Evolutionary conservation across 2,888 invertebrate genomes (phyloP), one percentile per base, ranked within the genome.

Genomic region (Trichopria drosophilae): DNA sequence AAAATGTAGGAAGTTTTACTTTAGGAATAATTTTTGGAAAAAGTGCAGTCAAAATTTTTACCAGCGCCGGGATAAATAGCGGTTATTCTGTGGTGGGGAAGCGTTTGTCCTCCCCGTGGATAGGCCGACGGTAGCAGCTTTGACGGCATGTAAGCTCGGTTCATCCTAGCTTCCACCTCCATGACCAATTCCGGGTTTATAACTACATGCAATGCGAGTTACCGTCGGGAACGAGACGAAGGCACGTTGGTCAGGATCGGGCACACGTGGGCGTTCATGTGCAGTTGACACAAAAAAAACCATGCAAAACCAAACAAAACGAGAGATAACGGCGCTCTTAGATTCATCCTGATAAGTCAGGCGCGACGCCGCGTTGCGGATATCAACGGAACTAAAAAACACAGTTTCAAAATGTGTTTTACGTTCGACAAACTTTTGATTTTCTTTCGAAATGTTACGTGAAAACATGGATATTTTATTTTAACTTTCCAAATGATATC

Each of bases 101-200:
- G 66, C 48, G 72, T 55, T 43, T 73, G 61, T 41, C 67, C 67
- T 12, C 54, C 54, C 40, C 60, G 60, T 22, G 20, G 29, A 54
- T 73, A 68, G 71, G 66, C 76, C 73, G 67, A 67, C 59, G 76
- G 77, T 68, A 82, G 82, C 69, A 85, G 80, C 39, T 85, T 84
- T 54, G 89, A 85, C 44, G 90, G 90, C 66, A 88, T 80, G 51
- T 73, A 72, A 61, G 69, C 68, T 67, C 81, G 77, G 73, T 88
- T 87, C 91, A 92, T 92, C 72, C 92, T 83, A 65, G 87, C 86
- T 78, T 92, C 92, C 62, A 92, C 91, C 74, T 92, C 92, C 84
- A 88, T 86, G 64, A 90, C 87, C 77, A 92, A 81, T 76, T 92
- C 90, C 59, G 90, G 90, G 75, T 90, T 89, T 79, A 92, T 90